A percentile compares a stretch with the other conserved stretches of the same genome.
Evolutionary conservation across 1,140 invertebrate species (phyloP).

Genomic region (Caenorhabditis briggsae): DNA sequence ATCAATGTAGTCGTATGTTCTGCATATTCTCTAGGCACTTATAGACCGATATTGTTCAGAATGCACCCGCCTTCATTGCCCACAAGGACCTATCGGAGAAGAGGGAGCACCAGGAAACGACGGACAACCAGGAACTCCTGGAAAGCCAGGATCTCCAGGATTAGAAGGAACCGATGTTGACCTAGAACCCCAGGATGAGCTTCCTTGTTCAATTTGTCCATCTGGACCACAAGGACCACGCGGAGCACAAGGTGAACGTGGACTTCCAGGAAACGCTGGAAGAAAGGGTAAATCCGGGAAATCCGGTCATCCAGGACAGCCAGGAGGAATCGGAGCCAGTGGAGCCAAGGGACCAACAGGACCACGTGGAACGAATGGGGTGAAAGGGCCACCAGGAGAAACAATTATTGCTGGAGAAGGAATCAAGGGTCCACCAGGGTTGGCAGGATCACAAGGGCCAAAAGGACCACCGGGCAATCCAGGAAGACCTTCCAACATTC

Average conservation of each 20-base stretch:
- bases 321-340: conserved; percentile 56
- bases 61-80: conserved; percentile 58
- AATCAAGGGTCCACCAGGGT: conserved; percentile 61
- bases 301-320: conserved; percentile 63
- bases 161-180: conserved; percentile 57
- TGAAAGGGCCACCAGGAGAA: conserved; percentile 62
- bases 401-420: conserved; percentile 65
- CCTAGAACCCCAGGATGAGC: conserved; percentile 51
- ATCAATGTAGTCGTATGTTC: conserved; percentile 58
- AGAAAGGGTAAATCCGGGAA: conserved; percentile 42
- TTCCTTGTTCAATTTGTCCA: conserved; percentile 61
- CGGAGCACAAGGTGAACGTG: conserved; percentile 63
- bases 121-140: conserved; percentile 58
- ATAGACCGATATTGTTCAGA: conserved; percentile 1
- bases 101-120: conserved; percentile 62
- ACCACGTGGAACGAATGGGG: conserved; percentile 36
- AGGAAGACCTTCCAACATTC: conserved; percentile 60
- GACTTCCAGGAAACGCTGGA: conserved; percentile 57
- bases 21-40: too few species aligned
- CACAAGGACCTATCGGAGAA: conserved; percentile 53
- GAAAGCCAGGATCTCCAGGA: conserved; percentile 58
- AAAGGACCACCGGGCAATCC: conserved; percentile 65
- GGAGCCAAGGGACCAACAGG: conserved; percentile 58
- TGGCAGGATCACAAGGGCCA: conserved; percentile 59
- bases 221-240: conserved; percentile 58